Conservation (phyloP, 2,797 vertebrate species). For the Protonibea diacanthus region DNA sequence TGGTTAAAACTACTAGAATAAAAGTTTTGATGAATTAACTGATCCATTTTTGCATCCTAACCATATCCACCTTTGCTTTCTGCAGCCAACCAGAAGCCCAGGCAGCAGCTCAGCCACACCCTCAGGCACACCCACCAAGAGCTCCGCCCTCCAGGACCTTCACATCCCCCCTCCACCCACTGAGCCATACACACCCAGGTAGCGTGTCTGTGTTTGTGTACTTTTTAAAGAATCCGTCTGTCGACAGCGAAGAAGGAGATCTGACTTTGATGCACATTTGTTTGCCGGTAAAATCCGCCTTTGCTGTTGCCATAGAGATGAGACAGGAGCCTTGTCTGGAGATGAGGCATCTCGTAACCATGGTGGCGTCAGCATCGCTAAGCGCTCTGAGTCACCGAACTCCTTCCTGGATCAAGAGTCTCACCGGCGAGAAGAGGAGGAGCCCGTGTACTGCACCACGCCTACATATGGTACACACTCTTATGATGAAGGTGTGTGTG, state of each 20-base stretch:
- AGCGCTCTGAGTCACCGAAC: constrained; percentile 97
- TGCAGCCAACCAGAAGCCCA: constrained; percentile 95
- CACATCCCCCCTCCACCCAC: constrained; percentile 96
- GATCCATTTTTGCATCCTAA: not conserved
- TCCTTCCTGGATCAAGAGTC: constrained; percentile 99
- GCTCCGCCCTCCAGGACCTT: constrained; percentile 96
- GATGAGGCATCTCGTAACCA: constrained; percentile 92
- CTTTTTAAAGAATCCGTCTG: not conserved
- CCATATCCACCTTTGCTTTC: not conserved
- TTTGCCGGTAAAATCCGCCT: constrained; percentile 31
- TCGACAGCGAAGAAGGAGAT: constrained; percentile 17
- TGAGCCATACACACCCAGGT: constrained; percentile 97
- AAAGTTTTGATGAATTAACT: not conserved
- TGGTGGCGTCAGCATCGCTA: constrained; percentile 88
- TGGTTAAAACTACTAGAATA: not conserved
- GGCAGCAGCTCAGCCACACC: constrained; percentile 96
- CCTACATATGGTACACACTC: constrained; percentile 92
- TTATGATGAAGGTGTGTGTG: constrained; percentile 15
- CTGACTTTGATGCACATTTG: constrained; percentile 22
- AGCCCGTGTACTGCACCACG: constrained; percentile 96
- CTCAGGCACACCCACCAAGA: constrained; percentile 95
- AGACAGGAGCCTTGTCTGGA: constrained; percentile 91
- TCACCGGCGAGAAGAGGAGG: constrained; percentile 93
- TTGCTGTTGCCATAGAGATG: constrained; percentile 88
- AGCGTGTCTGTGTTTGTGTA: not conserved